A percentile compares a stretch with the other conserved stretches of the same genome.
These are phyloP conservation scores for Pyrocoelia pectoralis DNA, from an alignment of 2,888 invertebrate species.

Conservation along the genomic window DNA sequence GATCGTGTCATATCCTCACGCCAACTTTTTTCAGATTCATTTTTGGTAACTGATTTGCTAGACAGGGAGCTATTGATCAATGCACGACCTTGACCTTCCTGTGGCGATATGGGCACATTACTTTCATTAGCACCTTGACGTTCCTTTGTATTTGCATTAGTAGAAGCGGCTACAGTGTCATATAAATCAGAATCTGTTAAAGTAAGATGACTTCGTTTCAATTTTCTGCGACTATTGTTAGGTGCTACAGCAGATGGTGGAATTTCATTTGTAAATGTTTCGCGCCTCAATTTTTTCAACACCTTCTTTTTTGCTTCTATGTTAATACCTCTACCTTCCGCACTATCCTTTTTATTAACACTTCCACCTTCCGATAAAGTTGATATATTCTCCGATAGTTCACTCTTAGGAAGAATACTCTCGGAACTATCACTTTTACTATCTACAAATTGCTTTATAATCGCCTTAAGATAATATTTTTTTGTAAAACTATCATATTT, in stretches of 20 bases:
- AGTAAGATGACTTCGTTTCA: slow-evolving; percentile 16
- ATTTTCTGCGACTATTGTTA: not conserved
- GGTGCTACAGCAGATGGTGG: not conserved
- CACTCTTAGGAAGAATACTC: not conserved
- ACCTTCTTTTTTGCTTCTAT: not conserved
- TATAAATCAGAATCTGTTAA: slow-evolving; percentile 11
- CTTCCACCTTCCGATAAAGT: too few relatives aligned
- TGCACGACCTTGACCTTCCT: too few relatives aligned
- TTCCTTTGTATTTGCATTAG: not conserved
- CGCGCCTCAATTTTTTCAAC: not conserved
- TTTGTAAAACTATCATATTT: slow-evolving; percentile 68
- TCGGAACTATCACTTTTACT: not conserved
- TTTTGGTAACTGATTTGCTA: too few relatives aligned
- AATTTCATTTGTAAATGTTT: slow-evolving; percentile 28
- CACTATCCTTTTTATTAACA: too few relatives aligned
- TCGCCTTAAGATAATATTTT: slow-evolving; percentile 70
- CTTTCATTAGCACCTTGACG: not conserved
- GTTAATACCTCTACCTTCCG: not conserved
- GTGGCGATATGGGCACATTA: too few relatives aligned
- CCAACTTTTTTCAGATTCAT: slow-evolving; percentile 55
- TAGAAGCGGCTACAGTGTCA: not conserved
- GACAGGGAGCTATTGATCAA: too few relatives aligned
- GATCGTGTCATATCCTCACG: slow-evolving; percentile 60
- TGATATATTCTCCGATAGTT: not conserved
- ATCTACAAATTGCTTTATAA: slow-evolving; percentile 65